These are phyloP conservation scores for Orchestia grillus DNA, from an alignment of 1,140 invertebrate species.

Conservation along the genomic window DNA sequence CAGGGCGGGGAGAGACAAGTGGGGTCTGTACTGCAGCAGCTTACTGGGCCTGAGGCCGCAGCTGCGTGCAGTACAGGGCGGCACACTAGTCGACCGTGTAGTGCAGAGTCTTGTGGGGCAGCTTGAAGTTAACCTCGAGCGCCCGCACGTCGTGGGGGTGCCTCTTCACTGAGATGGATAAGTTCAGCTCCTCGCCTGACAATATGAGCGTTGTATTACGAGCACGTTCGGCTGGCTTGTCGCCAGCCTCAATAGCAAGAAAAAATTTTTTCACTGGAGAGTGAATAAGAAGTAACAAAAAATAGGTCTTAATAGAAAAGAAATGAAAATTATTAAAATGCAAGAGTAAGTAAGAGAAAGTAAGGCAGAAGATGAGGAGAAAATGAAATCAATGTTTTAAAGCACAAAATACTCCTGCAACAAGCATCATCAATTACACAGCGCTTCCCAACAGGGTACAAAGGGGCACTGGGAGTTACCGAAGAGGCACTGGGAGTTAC, in stretches of 20 bases:
- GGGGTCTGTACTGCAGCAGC: constrained; percentile 16
- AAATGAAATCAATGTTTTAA: no score
- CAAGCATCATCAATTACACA: no score
- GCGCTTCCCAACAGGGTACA: no score
- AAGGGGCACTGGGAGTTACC: no score
- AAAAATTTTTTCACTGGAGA: no score
- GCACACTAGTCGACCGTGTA: constrained; percentile 63
- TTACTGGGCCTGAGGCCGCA: background rate
- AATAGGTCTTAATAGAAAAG: no score
- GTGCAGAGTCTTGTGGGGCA: constrained; percentile 68
- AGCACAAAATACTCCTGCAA: no score
- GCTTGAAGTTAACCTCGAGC: constrained; percentile 74
- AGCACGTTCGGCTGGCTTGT: background rate
- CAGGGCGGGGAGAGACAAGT: background rate
- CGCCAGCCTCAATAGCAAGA: no score
- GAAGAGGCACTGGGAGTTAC: background rate
- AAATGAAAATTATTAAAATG: no score
- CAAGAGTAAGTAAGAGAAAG: no score
- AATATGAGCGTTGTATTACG: constrained; percentile 67
- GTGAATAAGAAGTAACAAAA: no score
- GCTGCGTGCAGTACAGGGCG: constrained; percentile 36
- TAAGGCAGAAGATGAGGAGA: no score
- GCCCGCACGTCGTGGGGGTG: constrained; percentile 76
- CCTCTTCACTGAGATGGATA: constrained; percentile 78
- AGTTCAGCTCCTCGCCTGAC: constrained; percentile 76